A percentile compares a stretch with the other conserved stretches of the same genome.
These are phyloP conservation scores for Babyrousa celebensis DNA, from an alignment of 2,797 vertebrate species.

Conservation along the genomic window DNA sequence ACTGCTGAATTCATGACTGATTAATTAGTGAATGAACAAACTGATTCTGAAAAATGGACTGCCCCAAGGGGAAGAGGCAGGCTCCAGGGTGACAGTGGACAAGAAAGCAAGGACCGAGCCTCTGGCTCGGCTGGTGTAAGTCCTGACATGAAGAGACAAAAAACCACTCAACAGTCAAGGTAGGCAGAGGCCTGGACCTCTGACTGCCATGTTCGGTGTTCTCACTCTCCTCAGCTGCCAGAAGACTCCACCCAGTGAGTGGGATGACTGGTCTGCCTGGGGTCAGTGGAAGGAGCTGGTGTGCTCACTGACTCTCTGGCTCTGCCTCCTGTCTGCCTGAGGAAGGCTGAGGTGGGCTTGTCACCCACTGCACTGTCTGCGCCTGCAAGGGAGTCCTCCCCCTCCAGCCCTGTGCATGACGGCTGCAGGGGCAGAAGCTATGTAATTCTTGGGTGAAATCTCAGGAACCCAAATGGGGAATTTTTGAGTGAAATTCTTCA, in stretches of 20 bases:
- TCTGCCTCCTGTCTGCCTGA: not conserved
- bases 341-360: not conserved
- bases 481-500: not conserved
- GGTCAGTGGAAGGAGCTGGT: not conserved
- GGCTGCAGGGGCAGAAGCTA: not conserved
- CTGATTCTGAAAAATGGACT: not conserved
- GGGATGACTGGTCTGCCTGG: no score
- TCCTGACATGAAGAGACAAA: not conserved
- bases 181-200: not conserved
- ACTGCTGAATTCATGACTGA: not conserved
- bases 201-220: not conserved
- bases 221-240: not conserved
- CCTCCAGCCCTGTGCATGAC: not conserved
- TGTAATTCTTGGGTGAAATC: not conserved
- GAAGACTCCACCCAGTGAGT: not conserved
- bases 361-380: no score
- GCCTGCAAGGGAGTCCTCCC: not conserved
- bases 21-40: not conserved
- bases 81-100: not conserved
- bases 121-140: no score
- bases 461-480: not conserved
- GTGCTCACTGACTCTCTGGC: not conserved
- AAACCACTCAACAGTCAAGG: not conserved
- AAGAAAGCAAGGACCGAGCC: not conserved
- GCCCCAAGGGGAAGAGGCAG: not conserved